phyloP scores from a whole-genome alignment of 2,113 vertebrate species.

The Syngnathus typhle region DNA sequence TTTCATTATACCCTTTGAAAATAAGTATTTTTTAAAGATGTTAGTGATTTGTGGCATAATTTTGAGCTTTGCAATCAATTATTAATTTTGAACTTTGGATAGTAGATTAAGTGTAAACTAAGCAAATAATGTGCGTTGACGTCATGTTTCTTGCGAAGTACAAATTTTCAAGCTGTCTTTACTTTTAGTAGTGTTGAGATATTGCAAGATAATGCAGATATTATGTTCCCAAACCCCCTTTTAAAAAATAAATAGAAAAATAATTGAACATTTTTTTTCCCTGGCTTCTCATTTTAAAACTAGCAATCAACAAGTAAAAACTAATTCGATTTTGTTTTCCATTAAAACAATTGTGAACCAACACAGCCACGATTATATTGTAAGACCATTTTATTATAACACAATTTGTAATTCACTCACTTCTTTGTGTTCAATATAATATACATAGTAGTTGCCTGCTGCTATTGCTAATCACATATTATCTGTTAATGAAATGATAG shows the following conservation, averaged over 20 bases:
- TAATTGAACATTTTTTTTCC: too few species aligned
- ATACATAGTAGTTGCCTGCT: neutral
- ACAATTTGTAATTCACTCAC: neutral
- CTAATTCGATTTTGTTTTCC: too few species aligned
- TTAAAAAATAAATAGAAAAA: too few species aligned
- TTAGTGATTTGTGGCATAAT: neutral
- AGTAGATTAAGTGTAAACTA: neutral
- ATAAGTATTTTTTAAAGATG: neutral
- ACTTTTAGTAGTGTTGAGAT: too few species aligned
- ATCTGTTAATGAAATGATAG: slow-evolving; percentile 6
- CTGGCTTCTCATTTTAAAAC: too few species aligned
- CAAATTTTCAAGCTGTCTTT: too few species aligned
- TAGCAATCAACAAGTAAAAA: too few species aligned
- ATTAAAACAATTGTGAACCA: neutral
- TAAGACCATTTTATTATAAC: neutral
- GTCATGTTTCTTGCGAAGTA: too few species aligned
- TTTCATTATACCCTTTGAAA: neutral
- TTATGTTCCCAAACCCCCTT: too few species aligned
- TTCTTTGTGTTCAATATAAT: neutral
- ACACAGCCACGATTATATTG: neutral
- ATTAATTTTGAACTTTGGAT: neutral
- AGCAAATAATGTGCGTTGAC: too few species aligned
- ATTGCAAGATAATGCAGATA: too few species aligned
- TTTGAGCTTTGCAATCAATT: neutral
- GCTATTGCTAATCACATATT: neutral